Evolutionary conservation across 1,140 invertebrate species (phyloP), one percentile per base, ranked within the genome.

Genomic region (Halesus radiatus): DNA sequence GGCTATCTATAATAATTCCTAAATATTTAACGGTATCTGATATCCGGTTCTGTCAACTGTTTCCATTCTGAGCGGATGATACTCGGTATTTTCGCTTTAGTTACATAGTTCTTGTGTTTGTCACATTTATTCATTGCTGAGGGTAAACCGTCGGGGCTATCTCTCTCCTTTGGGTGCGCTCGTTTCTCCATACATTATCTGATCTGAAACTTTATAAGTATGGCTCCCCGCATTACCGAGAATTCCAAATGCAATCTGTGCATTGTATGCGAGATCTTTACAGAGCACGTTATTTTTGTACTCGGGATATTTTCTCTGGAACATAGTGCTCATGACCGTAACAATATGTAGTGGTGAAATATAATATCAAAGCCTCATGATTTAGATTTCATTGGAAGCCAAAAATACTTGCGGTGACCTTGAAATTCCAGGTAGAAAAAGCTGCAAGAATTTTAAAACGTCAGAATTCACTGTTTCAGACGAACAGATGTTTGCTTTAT

Each of bases 151-250:
- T 32, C 72, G 54, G 58, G 72, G 53, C 72, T 75, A 75, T 75
- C 72, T 75, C 26, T 73, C 54, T 15, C 54, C 53, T 56, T 75
- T 75, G 52, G 5, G 26, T 56, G 58, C 26, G 54, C 72, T 56
- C 29, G 54, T 58, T 75, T 58, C 54, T 58, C 32, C 20, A 32
- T 75, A 72, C 50, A 23, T 20, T 50, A 75, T 75, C 72, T 56
- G 72, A 75, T 75, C 20, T n/a, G 45, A 22, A 23, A 23, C 18
- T 26, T 26, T 72, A 29, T 29, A 29, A 66, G 23, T 29, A 66
- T 13, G 62, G 62, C 62, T 66, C 29, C 22, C 68, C 54, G 68
- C 20, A 53, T 66, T 66, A 66, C 62, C 18, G 32, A 32, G 62
- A 66, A 66, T 66, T 45, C 62, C 62, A 53, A n/a, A 72, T 72